Evolutionary conservation across 2,113 vertebrate genomes (phyloP).

Genomic region (Lepisosteus oculatus): DNA sequence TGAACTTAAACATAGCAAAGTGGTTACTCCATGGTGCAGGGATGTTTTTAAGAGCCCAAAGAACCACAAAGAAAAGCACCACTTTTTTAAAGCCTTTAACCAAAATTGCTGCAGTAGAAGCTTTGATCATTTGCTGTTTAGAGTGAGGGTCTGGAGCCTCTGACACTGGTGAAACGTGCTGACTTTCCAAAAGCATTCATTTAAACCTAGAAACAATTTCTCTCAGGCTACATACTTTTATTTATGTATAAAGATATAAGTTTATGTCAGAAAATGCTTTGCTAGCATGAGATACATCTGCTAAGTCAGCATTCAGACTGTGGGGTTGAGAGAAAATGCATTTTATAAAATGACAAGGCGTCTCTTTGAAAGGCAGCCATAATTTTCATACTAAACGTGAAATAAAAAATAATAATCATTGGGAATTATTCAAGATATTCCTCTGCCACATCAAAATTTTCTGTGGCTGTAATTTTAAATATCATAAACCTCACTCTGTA

Average conservation of each 20-base stretch:
- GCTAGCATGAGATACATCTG: slow-evolving; percentile 7
- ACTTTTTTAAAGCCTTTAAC: slow-evolving; percentile 42
- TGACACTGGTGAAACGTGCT: slow-evolving; percentile 33
- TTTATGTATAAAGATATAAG: slow-evolving; percentile 29
- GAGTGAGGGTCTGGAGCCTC: slow-evolving; percentile 23
- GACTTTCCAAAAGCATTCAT: slow-evolving; percentile 35
- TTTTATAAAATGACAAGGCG: slow-evolving; percentile 27
- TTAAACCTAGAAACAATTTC: slow-evolving; percentile 32
- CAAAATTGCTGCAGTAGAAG: slow-evolving; percentile 30
- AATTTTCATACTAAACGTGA: not conserved
- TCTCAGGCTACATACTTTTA: slow-evolving; percentile 29
- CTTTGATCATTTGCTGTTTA: slow-evolving; percentile 44
- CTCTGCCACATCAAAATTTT: too few relatives aligned
- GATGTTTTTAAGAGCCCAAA: slow-evolving; percentile 1
- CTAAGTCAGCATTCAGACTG: slow-evolving; percentile 31
- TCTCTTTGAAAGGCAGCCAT: slow-evolving; percentile 24
- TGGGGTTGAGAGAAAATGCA: slow-evolving; percentile 21
- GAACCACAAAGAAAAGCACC: slow-evolving; percentile 19
- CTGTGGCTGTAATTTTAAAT: too few relatives aligned
- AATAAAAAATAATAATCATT: slow-evolving; percentile 8
- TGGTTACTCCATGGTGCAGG: slow-evolving; percentile 6
- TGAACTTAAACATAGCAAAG: slow-evolving; percentile 10
- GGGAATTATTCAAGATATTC: not conserved
- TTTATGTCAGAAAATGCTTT: slow-evolving; percentile 25
- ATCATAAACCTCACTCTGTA: too few relatives aligned